A percentile compares a stretch with the other conserved stretches of the same genome.
Conservation (phyloP, 2,888 invertebrate genomes). For the Beris morrisii region DNA sequence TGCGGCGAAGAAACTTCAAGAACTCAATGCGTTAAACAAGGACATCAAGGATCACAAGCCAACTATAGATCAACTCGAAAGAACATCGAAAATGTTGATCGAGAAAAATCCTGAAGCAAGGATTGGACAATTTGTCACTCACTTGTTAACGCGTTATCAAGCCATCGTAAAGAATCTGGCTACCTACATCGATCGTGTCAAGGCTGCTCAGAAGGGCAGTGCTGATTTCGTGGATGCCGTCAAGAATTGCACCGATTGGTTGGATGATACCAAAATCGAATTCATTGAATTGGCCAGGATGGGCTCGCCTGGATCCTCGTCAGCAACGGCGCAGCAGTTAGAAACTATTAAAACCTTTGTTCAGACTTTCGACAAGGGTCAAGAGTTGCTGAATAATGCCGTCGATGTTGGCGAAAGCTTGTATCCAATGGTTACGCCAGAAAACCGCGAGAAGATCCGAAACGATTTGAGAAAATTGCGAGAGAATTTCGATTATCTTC, state of each 20-base stretch:
- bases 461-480: constrained; percentile 78
- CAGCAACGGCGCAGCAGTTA: constrained; percentile 70
- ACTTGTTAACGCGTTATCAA: constrained; percentile 75
- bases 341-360: constrained; percentile 67
- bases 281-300: constrained; percentile 72
- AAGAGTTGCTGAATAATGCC: constrained; percentile 73
- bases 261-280: constrained; percentile 72
- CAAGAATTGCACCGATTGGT: constrained; percentile 75
- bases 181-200: constrained; percentile 71
- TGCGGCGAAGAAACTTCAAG: constrained; percentile 69
- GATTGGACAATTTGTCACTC: constrained; percentile 77
- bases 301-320: constrained; percentile 72
- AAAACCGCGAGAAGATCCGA: constrained; percentile 83
- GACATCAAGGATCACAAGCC: constrained; percentile 67
- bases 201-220: constrained; percentile 67
- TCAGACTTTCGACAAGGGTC: constrained; percentile 74
- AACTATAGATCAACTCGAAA: constrained; percentile 68
- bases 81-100: constrained; percentile 71
- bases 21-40: constrained; percentile 65
- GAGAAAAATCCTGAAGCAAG: constrained; percentile 81
- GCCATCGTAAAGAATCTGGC: constrained; percentile 71
- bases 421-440: constrained; percentile 82
- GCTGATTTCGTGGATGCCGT: constrained; percentile 72
- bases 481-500: constrained; percentile 79
- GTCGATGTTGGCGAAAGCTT: constrained; percentile 86